Base-by-base conservation (phyloP, 2,113 vertebrate species). In the Fukomys damarensis region DNA sequence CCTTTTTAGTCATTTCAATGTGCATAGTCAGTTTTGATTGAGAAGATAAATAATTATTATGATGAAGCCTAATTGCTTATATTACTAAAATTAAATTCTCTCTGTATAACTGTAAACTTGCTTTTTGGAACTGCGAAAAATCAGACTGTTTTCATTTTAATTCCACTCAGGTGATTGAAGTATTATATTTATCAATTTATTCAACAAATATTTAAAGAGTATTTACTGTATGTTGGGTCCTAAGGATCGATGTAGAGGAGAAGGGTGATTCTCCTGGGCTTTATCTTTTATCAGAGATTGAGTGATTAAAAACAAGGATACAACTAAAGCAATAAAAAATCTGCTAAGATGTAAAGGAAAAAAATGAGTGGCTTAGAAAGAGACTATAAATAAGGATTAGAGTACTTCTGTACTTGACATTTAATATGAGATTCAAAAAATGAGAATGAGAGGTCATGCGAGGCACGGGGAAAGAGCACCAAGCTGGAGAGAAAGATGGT, bases 101-200 rank as follows among this genome's bases (percentile, higher is more conserved):
- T 86, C 9, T 84, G 8, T 76, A 1, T 58, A 72, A 7, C 38
- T 86, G 94, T 95, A 74, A 88, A 66, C 12, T 93, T 86, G 49
- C 1, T 43, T 93, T 94, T 22, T 3, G 5, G 26, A n/a, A 61
- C 3, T 52, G 4, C 89, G 10, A 14, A 87, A 83, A 95, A 86
- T 56, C 24, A 82, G 66, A 59, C 56, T 94, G 79, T 2, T 70
- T 43, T 68, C 19, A 16, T 9, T 76, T 20, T 63, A 65, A 85
- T 76, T 90, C 58, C 88, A 35, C 16, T 26, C 16, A 92, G 22
- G 9, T 85, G 11, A 61, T 87, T 56, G 43, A 59, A 96, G 61
- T 41, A 66, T 61, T 92, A 82, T 87, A 43, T 88, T 94, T 76
- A 87, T n/a, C 38, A 77, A 61, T 84, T 77, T 11, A 93, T 43